Conservation (phyloP, 1,140 invertebrate genomes). For the Stegodyphus mimosarum region DNA sequence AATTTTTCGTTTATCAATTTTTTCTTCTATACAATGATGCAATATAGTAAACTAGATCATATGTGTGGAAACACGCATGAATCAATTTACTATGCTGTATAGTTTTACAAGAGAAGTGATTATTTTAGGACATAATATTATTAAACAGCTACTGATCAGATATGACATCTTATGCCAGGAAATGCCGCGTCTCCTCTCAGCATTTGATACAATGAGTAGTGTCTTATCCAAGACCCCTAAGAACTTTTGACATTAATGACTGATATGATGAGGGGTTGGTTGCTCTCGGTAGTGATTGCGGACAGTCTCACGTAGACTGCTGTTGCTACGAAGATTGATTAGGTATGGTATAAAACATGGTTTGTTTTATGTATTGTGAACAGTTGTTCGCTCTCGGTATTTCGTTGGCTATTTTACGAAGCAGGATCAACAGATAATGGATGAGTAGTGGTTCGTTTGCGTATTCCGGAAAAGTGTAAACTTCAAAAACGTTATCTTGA, state of each 20-base stretch:
- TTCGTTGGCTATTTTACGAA: too few species aligned
- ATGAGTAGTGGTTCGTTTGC: too few species aligned
- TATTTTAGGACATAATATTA: too few species aligned
- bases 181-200: neutral
- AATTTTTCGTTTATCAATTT: too few species aligned
- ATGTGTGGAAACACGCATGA: too few species aligned
- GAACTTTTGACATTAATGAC: slow-evolving; percentile 28
- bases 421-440: too few species aligned
- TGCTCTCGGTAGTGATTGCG: slow-evolving; percentile 9
- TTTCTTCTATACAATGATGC: too few species aligned
- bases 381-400: neutral
- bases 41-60: too few species aligned
- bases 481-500: too few species aligned
- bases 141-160: neutral
- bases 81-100: too few species aligned
- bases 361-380: neutral
- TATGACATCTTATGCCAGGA: neutral
- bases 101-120: too few species aligned
- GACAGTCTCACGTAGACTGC: slow-evolving; percentile 2
- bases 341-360: neutral
- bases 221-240: slow-evolving; percentile 11
- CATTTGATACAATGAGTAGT: slow-evolving; percentile 7
- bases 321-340: slow-evolving; percentile 16
- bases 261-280: slow-evolving; percentile 1
- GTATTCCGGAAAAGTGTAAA: too few species aligned